Conservation (phyloP, 92 coral and sea anemone species). For the Palythoa grandis region DNA sequence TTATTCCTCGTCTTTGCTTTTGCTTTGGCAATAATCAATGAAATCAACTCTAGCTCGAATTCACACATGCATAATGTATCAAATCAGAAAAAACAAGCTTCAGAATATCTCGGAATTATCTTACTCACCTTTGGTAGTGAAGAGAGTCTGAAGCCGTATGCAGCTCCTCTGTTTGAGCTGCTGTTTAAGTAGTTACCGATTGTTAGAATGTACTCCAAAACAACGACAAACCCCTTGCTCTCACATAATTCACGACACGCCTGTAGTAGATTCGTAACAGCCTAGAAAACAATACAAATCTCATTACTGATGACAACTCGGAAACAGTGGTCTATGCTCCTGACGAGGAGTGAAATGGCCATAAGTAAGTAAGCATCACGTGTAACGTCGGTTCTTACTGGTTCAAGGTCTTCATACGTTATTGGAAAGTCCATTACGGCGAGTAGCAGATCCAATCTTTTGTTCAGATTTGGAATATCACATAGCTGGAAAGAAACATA, state of each 20-base stretch:
- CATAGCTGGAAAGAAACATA: constrained; percentile 65
- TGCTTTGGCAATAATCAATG: neutral
- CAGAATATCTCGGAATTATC: neutral
- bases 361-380: neutral
- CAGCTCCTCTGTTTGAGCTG: constrained; percentile 87
- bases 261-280: constrained; percentile 75
- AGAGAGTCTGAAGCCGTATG: constrained; percentile 87
- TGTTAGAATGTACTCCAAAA: constrained; percentile 88
- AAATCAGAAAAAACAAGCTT: neutral
- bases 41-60: neutral
- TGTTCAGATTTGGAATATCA: constrained; percentile 82
- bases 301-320: neutral
- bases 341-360: no score
- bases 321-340: neutral
- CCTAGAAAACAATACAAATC: constrained; percentile 56
- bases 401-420: constrained; percentile 93
- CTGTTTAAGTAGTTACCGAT: constrained; percentile 95
- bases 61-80: neutral
- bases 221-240: constrained; percentile 75
- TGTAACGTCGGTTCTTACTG: constrained; percentile 65
- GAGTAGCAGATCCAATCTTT: constrained; percentile 84
- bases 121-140: constrained; percentile 82
- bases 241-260: constrained; percentile 82
- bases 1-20: neutral
- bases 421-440: constrained; percentile 91